Percentiles rank a stretch among this genome's conserved stretches.
These are phyloP conservation scores for Heteropelma amictum DNA, from an alignment of 2,888 invertebrate genomes.

Conservation along the genomic window DNA sequence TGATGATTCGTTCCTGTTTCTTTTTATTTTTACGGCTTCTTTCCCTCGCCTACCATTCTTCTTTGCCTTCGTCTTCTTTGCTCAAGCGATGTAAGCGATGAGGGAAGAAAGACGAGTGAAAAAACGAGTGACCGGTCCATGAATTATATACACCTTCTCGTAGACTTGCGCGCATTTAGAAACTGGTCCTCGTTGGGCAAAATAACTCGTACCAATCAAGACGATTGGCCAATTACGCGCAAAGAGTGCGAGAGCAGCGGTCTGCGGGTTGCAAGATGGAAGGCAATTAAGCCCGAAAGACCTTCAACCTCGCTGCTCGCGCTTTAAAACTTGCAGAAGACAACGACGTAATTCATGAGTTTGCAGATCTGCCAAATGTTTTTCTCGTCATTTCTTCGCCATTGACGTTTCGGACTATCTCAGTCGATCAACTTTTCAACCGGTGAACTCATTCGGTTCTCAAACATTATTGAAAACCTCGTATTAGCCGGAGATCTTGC, in stretches of 20 bases:
- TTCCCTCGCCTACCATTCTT: background rate
- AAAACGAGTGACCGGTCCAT: constrained; percentile 55
- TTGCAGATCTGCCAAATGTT: constrained; percentile 34
- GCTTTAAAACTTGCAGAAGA: constrained; percentile 40
- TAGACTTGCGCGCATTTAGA: constrained; percentile 52
- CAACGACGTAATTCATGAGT: constrained; percentile 56
- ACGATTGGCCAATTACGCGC: constrained; percentile 61
- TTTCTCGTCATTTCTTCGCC: constrained; percentile 14
- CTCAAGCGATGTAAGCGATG: constrained; percentile 1
- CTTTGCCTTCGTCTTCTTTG: too few species aligned
- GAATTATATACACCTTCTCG: constrained; percentile 59
- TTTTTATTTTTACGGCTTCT: constrained; percentile 24
- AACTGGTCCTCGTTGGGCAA: constrained; percentile 59
- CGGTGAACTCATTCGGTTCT: background rate
- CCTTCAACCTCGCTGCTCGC: constrained; percentile 50
- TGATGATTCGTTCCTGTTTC: constrained; percentile 46
- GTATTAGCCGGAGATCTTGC: background rate
- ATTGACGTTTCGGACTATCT: background rate
- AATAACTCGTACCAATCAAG: constrained; percentile 59
- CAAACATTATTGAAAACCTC: background rate
- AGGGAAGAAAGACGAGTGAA: constrained; percentile 37
- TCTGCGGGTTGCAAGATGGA: constrained; percentile 52
- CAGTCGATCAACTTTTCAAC: background rate
- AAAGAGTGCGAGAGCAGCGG: constrained; percentile 52
- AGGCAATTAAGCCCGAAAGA: constrained; percentile 56